Base-by-base conservation (phyloP, 2,113 vertebrate species). In the Hippocampus abdominalis region DNA sequence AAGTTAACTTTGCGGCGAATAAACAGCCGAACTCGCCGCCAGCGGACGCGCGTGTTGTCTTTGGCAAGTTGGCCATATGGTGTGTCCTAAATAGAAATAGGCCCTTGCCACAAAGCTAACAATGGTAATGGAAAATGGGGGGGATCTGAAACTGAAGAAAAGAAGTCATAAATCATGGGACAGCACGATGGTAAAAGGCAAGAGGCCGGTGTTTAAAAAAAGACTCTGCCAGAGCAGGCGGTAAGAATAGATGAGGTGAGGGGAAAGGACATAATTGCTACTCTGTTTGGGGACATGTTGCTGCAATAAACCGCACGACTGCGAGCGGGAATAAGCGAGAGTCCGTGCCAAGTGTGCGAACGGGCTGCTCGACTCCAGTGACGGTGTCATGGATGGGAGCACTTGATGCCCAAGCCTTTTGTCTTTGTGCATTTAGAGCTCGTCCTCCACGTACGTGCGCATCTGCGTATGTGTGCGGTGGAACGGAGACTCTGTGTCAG, bases 401-500 rank as follows among this genome's bases (percentile, higher is more conserved):
- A 80, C 72, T 81, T 79, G 71, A 81, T 78, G 76, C 71, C 66
- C 74, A 77, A 75, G 81, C 81, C 88, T 86, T 83, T 84, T 86
- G 83, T 85, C 79, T 86, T 71, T 69, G 76, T 79, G 72, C 64
- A 66, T 79, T 53, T 73, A 21, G 75, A 56, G 29, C 40, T 74
- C 57, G 78, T 23, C 69, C 75, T 56, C 75, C 23, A 73, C 71
- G 72, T 68, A 20, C 72, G 62, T 68, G 66, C 57, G 75, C 72
- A 20, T 74, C 62, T 68, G 67, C 57, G 75, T 68, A 69, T 25
- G 46, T 13, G 68, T 57, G 62, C 18, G 63, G 72, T 80, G 81
- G 78, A 88, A 89, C 83, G 84, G 86, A 90, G 87, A 75, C 81
- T 83, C 83, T 88, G 82, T 87, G 89, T 90, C 86, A 88, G 86